Percentiles rank a stretch among this genome's conserved stretches.
Conservation (phyloP, 2,888 invertebrate species). For the Protodeltote pygarga region DNA sequence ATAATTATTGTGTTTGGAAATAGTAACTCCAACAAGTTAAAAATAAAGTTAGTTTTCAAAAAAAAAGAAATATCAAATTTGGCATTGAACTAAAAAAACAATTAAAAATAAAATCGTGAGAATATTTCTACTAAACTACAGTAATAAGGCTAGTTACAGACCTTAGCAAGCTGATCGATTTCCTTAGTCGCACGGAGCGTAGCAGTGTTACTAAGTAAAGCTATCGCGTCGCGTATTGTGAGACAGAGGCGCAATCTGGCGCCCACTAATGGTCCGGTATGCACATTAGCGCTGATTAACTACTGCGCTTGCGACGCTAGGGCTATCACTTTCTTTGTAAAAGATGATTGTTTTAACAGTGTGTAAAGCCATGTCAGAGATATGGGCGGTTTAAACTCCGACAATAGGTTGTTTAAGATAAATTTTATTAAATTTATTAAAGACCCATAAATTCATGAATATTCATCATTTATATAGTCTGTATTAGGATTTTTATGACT, state of each 20-base stretch:
- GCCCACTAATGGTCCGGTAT: conserved; percentile 53
- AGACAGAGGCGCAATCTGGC: conserved; percentile 47
- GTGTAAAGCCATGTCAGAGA: too few relatives aligned
- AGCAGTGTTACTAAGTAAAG: conserved; percentile 7
- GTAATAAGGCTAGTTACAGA: background rate
- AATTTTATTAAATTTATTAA: background rate
- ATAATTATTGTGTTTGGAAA: too few relatives aligned
- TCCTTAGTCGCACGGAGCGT: conserved; percentile 1
- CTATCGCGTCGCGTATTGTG: conserved; percentile 28
- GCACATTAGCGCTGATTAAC: conserved; percentile 59
- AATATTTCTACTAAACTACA: too few relatives aligned
- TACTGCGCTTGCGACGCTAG: conserved; percentile 30
- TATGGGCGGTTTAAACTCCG: too few relatives aligned
- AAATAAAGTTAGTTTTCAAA: too few relatives aligned
- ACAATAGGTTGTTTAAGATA: background rate
- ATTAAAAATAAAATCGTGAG: too few relatives aligned
- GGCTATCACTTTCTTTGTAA: conserved; percentile 18
- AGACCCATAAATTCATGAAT: too few relatives aligned
- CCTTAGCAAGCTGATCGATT: conserved; percentile 11
- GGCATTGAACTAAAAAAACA: too few relatives aligned
- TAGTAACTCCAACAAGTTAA: too few relatives aligned
- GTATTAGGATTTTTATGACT: too few relatives aligned
- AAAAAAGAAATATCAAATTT: too few relatives aligned
- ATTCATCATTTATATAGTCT: too few relatives aligned
- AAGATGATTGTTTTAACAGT: background rate